Conservation (phyloP, 2,113 vertebrate genomes). For the Saccopteryx leptura region DNA sequence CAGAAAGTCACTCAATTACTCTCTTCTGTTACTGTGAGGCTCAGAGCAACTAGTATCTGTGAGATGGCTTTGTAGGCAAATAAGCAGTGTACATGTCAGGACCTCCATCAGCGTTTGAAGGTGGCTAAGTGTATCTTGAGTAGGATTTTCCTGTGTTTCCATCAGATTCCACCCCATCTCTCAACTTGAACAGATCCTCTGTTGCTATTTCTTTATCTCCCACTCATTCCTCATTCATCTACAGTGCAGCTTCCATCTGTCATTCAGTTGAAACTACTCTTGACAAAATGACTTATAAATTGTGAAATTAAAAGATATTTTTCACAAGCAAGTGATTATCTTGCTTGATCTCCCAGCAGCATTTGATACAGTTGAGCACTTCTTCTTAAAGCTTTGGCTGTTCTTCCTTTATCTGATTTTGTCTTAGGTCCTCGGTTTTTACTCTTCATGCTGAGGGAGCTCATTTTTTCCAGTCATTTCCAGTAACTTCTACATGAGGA, state of each 20-base stretch:
- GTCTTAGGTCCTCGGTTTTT: background rate
- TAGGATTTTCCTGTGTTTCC: conserved; percentile 6
- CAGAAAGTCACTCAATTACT: conserved; percentile 31
- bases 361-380: background rate
- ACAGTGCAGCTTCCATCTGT: background rate
- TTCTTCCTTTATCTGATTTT: background rate
- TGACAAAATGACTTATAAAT: conserved; percentile 43
- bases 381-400: background rate
- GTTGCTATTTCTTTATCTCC: background rate
- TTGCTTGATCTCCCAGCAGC: background rate
- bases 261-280: background rate
- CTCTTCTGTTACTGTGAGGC: background rate
- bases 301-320: conserved; percentile 25
- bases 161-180: background rate
- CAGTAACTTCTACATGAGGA: background rate
- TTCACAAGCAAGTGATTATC: background rate
- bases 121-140: background rate
- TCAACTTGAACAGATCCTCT: background rate
- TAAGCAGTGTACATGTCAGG: background rate
- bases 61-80: conserved; percentile 36
- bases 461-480: background rate
- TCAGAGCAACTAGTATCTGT: conserved; percentile 2
- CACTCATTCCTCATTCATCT: conserved; percentile 4
- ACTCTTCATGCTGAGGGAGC: background rate
- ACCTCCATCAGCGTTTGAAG: background rate